phyloP scores from a whole-genome alignment of 2,113 vertebrate species.

The Arenaria interpres region DNA sequence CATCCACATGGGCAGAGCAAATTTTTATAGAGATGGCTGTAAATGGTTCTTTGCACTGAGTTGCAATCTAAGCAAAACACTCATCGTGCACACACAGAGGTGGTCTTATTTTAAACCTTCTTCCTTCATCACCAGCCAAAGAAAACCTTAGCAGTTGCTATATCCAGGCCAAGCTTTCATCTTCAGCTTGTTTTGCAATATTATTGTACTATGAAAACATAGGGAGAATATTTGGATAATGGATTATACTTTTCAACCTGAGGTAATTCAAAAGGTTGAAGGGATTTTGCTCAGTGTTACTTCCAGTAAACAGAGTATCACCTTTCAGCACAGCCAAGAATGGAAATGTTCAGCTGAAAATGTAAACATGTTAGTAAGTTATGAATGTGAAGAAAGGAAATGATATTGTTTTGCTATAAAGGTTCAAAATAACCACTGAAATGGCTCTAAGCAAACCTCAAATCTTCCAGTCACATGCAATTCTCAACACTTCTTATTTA shows the following conservation, averaged over 20 bases:
- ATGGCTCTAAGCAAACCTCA: constrained; percentile 13
- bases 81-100: not conserved
- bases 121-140: constrained; percentile 45
- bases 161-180: constrained; percentile 20
- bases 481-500: constrained; percentile 23
- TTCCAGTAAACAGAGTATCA: constrained; percentile 38
- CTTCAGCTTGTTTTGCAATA: not conserved
- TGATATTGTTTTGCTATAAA: not conserved
- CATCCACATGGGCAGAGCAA: not conserved
- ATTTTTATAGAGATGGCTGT: not conserved
- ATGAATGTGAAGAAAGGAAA: constrained; percentile 36
- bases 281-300: constrained; percentile 25
- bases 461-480: not conserved
- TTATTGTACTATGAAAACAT: constrained; percentile 24
- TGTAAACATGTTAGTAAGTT: constrained; percentile 31
- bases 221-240: constrained; percentile 53
- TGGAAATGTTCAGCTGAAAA: constrained; percentile 44
- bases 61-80: constrained; percentile 26
- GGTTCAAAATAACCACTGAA: constrained; percentile 29
- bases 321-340: constrained; percentile 45
- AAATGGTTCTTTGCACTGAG: not conserved
- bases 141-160: constrained; percentile 15
- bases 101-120: constrained; percentile 26
- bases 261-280: constrained; percentile 42
- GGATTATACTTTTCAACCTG: constrained; percentile 48